Evolutionary conservation across 2,888 invertebrate species (phyloP).

Genomic region (Sphaerophoria rueppellii): DNA sequence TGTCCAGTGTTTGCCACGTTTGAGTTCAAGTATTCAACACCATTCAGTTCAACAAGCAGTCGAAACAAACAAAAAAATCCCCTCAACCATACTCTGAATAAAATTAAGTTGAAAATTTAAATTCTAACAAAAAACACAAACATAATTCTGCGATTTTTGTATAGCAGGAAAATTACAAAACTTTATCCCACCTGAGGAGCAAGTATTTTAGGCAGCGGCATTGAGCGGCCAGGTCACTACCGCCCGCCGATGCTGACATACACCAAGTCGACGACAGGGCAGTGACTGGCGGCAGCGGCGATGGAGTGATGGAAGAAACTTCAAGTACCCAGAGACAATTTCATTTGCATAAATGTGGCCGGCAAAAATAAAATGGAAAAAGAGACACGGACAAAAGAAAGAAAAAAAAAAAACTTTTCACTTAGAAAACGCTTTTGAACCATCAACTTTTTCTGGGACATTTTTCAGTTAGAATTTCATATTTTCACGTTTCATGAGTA

Average conservation of each 20-base stretch:
- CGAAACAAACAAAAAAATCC: conserved; percentile 30
- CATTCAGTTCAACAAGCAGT: conserved; percentile 52
- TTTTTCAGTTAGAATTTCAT: conserved; percentile 42
- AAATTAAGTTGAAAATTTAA: conserved; percentile 68
- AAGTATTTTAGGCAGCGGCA: background rate
- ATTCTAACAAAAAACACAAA: conserved; percentile 62
- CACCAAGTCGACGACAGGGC: background rate
- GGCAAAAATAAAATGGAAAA: conserved; percentile 21
- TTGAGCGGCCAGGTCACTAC: background rate
- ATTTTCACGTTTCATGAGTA: conserved; percentile 53
- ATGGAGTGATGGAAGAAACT: conserved; percentile 29
- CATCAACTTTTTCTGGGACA: conserved; percentile 45
- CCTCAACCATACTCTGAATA: conserved; percentile 62
- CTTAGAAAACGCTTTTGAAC: conserved; percentile 63
- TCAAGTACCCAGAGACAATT: conserved; percentile 68
- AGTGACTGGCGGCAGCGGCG: background rate
- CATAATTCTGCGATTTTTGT: conserved; percentile 58
- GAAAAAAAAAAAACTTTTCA: conserved; percentile 55
- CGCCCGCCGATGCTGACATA: no score
- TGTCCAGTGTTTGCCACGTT: background rate
- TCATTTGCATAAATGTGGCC: conserved; percentile 69
- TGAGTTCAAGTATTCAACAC: conserved; percentile 4
- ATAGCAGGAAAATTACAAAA: conserved; percentile 58
- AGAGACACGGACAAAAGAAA: conserved; percentile 37
- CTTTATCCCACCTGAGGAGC: conserved; percentile 58